Base-by-base conservation (phyloP, 2,113 vertebrate genomes). In the Orcinus orca region DNA sequence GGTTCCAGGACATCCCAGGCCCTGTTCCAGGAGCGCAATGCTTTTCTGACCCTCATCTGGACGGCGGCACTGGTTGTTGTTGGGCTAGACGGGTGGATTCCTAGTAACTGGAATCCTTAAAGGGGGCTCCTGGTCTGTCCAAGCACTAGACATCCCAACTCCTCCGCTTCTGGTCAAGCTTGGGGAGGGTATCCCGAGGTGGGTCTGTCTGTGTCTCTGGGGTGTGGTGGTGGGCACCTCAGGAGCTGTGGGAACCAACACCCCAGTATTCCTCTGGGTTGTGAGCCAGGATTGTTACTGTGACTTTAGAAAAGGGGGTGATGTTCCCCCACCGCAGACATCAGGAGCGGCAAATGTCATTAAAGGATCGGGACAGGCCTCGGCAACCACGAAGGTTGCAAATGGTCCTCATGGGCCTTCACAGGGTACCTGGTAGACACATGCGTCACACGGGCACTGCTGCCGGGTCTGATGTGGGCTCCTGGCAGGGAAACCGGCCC, bases 401-500 rank as follows among this genome's bases (percentile, higher is more conserved):
- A 53, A 53, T 17, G 13, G 9, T 0, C 8, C 1, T 21, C 41
- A 25, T 53, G 7, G 31, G 9, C 21, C 65, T 7, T 53, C 29
- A 8, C 4, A 25, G 5, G 9, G 44, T 3, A 4, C 53, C 6
- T 13, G 55, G 55, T 9, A 2, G 26, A 6, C 6, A 23, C 20
- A 13, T 0, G 0, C 4, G 1, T 2, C 3, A 1, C 12, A 29
- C 1, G 3, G 17, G 3, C 18, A 3, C 53, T 26, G 20, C 1
- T 21, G 10, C 55, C 25, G 0, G 31, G 38, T 36, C 15, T 6
- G 0, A 3, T 14, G 1, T 1, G 20, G 31, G 33, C 41, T 29
- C 23, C 0, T 3, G 6, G 41, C 1, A 38, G 62, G 53, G 31
- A 44, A 18, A 20, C 0, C 3, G 5, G 15, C 3, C 17, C 17